Conservation (phyloP, 2,113 vertebrate genomes). For the Rhodinocichla rosea region DNA sequence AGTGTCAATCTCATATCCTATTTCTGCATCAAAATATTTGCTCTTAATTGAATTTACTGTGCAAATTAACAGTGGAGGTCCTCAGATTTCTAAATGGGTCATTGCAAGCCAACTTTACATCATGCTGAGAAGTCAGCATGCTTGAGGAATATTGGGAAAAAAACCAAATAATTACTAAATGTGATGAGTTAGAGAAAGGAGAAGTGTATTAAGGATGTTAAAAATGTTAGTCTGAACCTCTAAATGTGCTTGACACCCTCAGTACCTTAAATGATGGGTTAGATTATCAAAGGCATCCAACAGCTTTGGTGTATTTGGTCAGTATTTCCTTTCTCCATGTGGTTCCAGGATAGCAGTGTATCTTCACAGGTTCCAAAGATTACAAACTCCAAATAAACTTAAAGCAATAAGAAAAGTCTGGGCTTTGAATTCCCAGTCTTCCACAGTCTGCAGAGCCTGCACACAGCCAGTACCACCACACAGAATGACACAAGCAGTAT, state of each 20-base stretch:
- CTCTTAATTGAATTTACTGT: not conserved
- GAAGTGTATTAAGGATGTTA: not conserved
- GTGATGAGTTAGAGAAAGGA: not conserved
- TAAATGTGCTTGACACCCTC: not conserved
- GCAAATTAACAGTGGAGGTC: not conserved
- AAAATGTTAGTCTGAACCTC: not conserved
- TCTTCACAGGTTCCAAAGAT: not conserved
- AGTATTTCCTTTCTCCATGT: not conserved
- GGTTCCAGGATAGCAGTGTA: not conserved
- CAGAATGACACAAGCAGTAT: not conserved
- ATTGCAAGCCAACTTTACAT: not conserved
- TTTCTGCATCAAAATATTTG: constrained; percentile 38
- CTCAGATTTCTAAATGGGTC: not conserved
- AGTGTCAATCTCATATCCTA: not conserved
- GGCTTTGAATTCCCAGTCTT: not conserved
- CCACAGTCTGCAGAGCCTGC: not conserved
- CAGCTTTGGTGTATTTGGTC: not conserved
- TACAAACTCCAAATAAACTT: not conserved
- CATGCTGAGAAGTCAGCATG: not conserved
- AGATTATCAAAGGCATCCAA: not conserved
- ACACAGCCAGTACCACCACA: not conserved
- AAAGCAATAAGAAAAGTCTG: not conserved
- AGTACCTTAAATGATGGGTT: not conserved
- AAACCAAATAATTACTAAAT: not conserved
- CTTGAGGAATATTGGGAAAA: not conserved